Evolutionary conservation across 2,113 vertebrate species (phyloP), one percentile per base, ranked within the genome.

Genomic region (Bufo bufo): DNA sequence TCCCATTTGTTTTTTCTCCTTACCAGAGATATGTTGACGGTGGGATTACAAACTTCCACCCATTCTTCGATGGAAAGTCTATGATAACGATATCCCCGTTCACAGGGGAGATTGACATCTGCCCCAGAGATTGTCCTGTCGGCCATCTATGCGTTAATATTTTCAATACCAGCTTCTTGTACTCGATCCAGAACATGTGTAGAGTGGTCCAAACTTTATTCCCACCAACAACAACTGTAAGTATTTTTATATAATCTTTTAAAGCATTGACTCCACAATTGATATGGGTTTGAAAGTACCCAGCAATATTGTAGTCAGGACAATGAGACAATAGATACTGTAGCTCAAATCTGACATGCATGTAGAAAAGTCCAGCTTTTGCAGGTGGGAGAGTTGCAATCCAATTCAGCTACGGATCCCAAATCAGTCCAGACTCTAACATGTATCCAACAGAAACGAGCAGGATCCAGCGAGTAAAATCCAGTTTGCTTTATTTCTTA

Each of bases 71-170:
- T 79, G 71, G 93, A 91, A 93, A 92, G 0, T 92, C 91, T 0
- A 94, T 94, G 7, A 92, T 98, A 91, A 98, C 97, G 0, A 95
- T 98, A 87, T 97, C 94, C 59, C 96, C 97, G 0, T 99, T 98
- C 92, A 96, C 96, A 0, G 97, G 97, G 19, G 96, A 97, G 86
- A 93, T 93, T 0, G 97, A 98, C 90, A 97, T 98, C 92, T 98
- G 97, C 45, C 98, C 97, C 0, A 89, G 92, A 0, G 94, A 96
- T 59, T 95, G 96, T 59, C 91, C 94, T 0, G 90, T 93, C 12
- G 94, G 92, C 90, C 94, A 94, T 90, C 92, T 91, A 6, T 94
- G 96, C 74, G 91, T 97, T 91, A 94, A 96, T 19, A 90, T 96
- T 52, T 93, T 92, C 59, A 96, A 97, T 0, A 86, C 85, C 86